Evolutionary conservation across 1,140 invertebrate genomes (phyloP).

Genomic region (Diploscapter pachys): DNA sequence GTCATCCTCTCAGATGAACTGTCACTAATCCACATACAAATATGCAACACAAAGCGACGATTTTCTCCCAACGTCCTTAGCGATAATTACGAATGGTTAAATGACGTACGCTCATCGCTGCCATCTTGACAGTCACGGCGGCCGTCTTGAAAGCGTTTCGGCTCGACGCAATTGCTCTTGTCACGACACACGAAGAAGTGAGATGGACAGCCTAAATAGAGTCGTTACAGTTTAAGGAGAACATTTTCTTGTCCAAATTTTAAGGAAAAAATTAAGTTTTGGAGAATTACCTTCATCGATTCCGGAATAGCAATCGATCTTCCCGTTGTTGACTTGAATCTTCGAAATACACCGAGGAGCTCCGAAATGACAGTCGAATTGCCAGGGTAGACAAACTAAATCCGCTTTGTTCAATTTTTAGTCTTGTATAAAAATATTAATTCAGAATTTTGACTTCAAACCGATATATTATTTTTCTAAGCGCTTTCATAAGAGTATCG

Average conservation of each 20-base stretch:
- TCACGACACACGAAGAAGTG: slow-evolving; percentile 42
- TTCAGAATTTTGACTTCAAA: not conserved
- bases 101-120: slow-evolving; percentile 41
- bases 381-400: slow-evolving; percentile 44
- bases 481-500: not conserved
- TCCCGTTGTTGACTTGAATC: slow-evolving; percentile 37
- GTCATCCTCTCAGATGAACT: too few relatives aligned
- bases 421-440: not conserved
- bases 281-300: slow-evolving; percentile 35
- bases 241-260: not conserved
- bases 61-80: too few relatives aligned
- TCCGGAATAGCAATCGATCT: slow-evolving; percentile 45
- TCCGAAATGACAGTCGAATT: slow-evolving; percentile 46
- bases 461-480: not conserved
- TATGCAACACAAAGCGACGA: too few relatives aligned
- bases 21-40: too few relatives aligned
- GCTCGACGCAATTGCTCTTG: slow-evolving; percentile 32
- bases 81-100: too few relatives aligned
- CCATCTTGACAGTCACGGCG: slow-evolving; percentile 37
- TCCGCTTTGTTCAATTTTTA: not conserved
- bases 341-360: slow-evolving; percentile 38
- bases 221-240: not conserved
- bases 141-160: slow-evolving; percentile 36
- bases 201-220: slow-evolving; percentile 31
- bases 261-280: not conserved